A percentile compares a stretch with the other conserved stretches of the same genome.
phyloP scores from a whole-genome alignment of 2,888 invertebrate genomes.

The Therioaphis trifolii region DNA sequence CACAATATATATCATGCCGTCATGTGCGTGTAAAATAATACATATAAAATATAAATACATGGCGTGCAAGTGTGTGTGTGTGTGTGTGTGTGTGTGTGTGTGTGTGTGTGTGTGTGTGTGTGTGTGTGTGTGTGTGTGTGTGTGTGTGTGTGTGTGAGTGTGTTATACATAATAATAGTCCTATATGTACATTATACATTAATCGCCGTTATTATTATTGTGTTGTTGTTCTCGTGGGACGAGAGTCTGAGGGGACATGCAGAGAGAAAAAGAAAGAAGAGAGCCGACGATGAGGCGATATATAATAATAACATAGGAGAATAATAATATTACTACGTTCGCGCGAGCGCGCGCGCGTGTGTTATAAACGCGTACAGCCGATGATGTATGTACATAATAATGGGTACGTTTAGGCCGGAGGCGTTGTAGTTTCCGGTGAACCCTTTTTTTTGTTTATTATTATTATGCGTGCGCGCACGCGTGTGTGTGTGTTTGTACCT shows the following conservation, averaged over 20 bases:
- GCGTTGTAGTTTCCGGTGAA: constrained; percentile 63
- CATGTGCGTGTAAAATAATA: background rate
- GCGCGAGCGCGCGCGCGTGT: constrained; percentile 1
- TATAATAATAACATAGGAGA: constrained; percentile 25
- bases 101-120: background rate
- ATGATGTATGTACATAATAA: constrained; percentile 61
- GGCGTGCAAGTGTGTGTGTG: no score
- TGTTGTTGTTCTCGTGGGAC: constrained; percentile 11
- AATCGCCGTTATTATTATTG: background rate
- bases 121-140: no score
- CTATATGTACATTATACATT: background rate
- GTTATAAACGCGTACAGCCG: background rate
- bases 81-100: no score
- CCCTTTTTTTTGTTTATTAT: constrained; percentile 47
- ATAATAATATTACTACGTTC: constrained; percentile 14
- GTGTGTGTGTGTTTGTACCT: constrained; percentile 36
- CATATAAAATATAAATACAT: no score
- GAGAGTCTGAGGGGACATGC: no score
- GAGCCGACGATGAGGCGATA: background rate
- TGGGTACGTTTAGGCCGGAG: constrained; percentile 61
- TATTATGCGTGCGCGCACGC: background rate
- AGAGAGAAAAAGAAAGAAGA: background rate
- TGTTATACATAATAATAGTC: no score
- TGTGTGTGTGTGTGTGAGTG: no score
- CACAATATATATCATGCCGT: background rate